Percentiles rank a stretch among this genome's conserved stretches.
These are phyloP conservation scores for Nothoprocta pentlandii DNA, from an alignment of 2,113 vertebrate species.

Conservation along the genomic window DNA sequence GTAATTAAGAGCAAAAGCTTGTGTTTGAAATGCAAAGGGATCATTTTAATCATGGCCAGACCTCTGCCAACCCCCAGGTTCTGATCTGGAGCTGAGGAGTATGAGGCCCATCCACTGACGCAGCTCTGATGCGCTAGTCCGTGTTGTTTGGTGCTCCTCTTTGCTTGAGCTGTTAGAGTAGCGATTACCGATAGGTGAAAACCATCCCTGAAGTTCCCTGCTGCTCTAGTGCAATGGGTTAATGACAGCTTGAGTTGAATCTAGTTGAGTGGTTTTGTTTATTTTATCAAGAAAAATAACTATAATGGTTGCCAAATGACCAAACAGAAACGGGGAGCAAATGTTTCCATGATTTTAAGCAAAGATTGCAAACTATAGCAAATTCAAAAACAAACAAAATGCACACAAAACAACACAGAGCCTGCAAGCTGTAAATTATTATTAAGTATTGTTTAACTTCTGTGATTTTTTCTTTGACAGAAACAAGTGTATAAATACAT, in stretches of 20 bases:
- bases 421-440: not conserved
- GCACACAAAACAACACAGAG: too few species aligned
- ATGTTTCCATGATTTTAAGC: not conserved
- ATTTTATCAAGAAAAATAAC: not conserved
- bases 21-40: not conserved
- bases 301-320: not conserved
- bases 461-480: not conserved
- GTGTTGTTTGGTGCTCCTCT: not conserved
- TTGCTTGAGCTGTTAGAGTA: not conserved
- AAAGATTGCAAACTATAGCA: not conserved
- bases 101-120: not conserved
- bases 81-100: not conserved
- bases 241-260: not conserved
- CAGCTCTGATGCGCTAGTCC: not conserved
- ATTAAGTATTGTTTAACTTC: not conserved
- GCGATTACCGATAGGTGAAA: fast-evolving
- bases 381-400: not conserved
- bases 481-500: not conserved
- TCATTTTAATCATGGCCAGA: not conserved
- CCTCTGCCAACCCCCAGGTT: not conserved
- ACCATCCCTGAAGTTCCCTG: not conserved
- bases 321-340: not conserved
- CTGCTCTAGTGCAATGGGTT: not conserved
- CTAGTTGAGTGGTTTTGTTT: not conserved
- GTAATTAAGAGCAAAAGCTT: not conserved